phyloP scores from a whole-genome alignment of 2,888 invertebrate genomes.

The Synanthedon vespiformis region DNA sequence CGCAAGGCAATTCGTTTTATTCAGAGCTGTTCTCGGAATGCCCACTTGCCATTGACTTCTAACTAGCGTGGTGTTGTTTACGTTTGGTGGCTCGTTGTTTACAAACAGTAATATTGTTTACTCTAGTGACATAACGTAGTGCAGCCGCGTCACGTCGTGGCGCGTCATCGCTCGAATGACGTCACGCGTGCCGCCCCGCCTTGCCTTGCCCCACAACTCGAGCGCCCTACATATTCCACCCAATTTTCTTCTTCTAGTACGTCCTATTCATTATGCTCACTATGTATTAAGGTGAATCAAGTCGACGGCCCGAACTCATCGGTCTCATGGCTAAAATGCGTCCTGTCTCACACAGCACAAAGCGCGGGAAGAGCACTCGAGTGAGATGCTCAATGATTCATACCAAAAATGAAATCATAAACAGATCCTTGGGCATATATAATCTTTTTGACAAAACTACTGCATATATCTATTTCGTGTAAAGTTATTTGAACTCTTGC shows the following conservation, averaged over 20 bases:
- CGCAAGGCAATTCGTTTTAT: neutral
- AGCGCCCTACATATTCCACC: neutral
- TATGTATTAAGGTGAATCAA: neutral
- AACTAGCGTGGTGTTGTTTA: slow-evolving; percentile 54
- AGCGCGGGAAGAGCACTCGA: too few species aligned
- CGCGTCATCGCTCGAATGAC: slow-evolving; percentile 19
- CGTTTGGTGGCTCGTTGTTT: slow-evolving; percentile 46
- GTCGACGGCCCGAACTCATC: too few species aligned
- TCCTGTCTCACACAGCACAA: too few species aligned
- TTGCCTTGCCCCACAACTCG: neutral
- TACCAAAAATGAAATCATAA: too few species aligned
- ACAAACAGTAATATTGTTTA: slow-evolving; percentile 62
- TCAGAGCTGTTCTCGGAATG: slow-evolving; percentile 24
- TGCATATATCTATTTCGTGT: too few species aligned
- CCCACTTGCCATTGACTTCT: slow-evolving; percentile 37
- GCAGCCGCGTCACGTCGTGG: slow-evolving; percentile 28
- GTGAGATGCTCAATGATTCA: too few species aligned
- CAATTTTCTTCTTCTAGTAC: neutral
- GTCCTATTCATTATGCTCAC: neutral
- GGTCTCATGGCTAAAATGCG: too few species aligned
- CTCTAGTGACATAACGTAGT: slow-evolving; percentile 39
- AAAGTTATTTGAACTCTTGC: too few species aligned
- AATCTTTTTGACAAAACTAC: too few species aligned
- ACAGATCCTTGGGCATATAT: too few species aligned
- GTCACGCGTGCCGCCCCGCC: slow-evolving; percentile 26